Evolutionary conservation across 2,888 invertebrate genomes (phyloP).

Genomic region (Ochropleura leucogaster): DNA sequence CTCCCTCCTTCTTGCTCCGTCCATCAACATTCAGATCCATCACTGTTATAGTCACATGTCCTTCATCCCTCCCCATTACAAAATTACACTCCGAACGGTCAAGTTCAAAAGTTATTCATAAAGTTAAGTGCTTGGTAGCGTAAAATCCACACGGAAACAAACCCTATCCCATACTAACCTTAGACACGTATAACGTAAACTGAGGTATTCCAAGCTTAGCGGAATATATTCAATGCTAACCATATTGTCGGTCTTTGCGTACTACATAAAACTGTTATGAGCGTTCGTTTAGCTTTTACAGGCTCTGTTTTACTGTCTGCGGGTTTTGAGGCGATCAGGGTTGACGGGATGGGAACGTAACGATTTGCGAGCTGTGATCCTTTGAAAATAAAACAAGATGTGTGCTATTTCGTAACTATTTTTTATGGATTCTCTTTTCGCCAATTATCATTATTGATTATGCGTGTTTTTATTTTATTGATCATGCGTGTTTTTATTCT

Average conservation of each 20-base stretch:
- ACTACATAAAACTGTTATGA: slow-evolving; percentile 75
- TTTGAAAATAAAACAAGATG: too few relatives aligned
- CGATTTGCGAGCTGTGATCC: not conserved
- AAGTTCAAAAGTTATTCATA: not conserved
- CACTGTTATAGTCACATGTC: too few relatives aligned
- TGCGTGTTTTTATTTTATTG: too few relatives aligned
- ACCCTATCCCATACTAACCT: not conserved
- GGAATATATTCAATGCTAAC: slow-evolving; percentile 62
- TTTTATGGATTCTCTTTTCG: too few relatives aligned
- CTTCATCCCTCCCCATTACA: too few relatives aligned
- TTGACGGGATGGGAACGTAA: slow-evolving; percentile 17
- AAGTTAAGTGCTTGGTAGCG: not conserved
- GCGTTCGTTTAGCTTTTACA: slow-evolving; percentile 71
- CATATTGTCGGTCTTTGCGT: slow-evolving; percentile 63
- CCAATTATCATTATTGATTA: too few relatives aligned
- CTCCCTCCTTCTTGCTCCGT: too few relatives aligned
- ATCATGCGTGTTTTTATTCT: too few relatives aligned
- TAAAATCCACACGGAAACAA: not conserved
- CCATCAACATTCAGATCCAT: too few relatives aligned
- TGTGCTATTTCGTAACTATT: too few relatives aligned
- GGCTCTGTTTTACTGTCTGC: slow-evolving; percentile 66
- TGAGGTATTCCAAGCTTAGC: slow-evolving; percentile 47
- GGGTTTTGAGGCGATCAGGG: slow-evolving; percentile 18
- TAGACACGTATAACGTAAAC: slow-evolving; percentile 28
- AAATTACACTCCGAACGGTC: not conserved